Evolutionary conservation across 2,888 invertebrate species (phyloP).

Genomic region (Ennomos erosarius): DNA sequence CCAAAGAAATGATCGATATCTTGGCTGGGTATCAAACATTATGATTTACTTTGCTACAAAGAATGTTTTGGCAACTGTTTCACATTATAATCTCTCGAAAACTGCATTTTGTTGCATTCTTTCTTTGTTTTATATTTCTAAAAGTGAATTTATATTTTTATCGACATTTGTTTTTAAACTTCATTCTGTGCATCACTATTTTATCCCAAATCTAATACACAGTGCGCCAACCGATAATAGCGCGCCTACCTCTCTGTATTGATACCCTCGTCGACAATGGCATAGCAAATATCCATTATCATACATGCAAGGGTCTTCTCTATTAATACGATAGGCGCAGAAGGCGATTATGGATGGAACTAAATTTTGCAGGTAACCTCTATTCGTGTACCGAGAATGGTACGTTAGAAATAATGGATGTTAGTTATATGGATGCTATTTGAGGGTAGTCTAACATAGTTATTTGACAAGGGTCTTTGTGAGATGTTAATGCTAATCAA

Average conservation of each 20-base stretch:
- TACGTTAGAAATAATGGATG: constrained; percentile 15
- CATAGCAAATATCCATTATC: constrained; percentile 80
- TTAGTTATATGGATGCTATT: constrained; percentile 9
- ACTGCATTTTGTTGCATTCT: no score
- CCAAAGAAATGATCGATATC: no score
- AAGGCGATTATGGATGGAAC: constrained; percentile 35
- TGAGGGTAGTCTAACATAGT: no score
- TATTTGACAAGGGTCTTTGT: no score
- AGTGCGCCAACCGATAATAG: constrained; percentile 64
- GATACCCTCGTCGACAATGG: constrained; percentile 76
- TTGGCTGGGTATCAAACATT: no score
- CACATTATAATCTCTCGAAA: no score
- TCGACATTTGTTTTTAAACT: constrained; percentile 2
- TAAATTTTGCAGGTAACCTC: constrained; percentile 33
- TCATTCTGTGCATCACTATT: constrained; percentile 50
- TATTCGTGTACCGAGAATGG: constrained; percentile 11
- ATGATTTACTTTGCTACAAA: no score
- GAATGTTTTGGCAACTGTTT: no score
- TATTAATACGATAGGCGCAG: constrained; percentile 68
- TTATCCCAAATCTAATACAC: constrained; percentile 57
- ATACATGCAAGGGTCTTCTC: constrained; percentile 60
- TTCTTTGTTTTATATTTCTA: no score
- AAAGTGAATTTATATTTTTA: not conserved
- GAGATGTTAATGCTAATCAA: no score
- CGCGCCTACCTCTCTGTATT: constrained; percentile 79